Percentiles rank a stretch among this genome's conserved stretches.
These are phyloP conservation scores for Jordanella pulchra DNA, from an alignment of 2,797 vertebrate species.

Conservation along the genomic window DNA sequence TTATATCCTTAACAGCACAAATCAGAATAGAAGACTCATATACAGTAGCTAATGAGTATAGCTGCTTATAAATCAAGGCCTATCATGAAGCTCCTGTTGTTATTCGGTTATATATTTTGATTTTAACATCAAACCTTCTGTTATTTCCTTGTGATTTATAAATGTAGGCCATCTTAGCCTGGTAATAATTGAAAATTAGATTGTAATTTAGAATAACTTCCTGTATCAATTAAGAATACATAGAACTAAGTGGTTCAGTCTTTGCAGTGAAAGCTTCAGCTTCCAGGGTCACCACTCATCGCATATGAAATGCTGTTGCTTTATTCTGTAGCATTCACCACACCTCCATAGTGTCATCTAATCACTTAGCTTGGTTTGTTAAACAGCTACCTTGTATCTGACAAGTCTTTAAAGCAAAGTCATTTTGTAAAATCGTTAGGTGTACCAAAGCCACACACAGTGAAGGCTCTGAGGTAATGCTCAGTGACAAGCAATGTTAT, in stretches of 20 bases:
- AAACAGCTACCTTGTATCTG: slow-evolving; percentile 47
- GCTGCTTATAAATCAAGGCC: neutral
- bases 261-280: neutral
- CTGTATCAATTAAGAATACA: neutral
- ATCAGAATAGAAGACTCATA: neutral
- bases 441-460: slow-evolving; percentile 37
- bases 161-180: too few species aligned
- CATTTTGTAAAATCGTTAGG: slow-evolving; percentile 60
- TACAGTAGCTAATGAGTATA: neutral
- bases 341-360: slow-evolving; percentile 33
- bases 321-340: slow-evolving; percentile 25
- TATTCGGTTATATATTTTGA: neutral
- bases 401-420: slow-evolving; percentile 44
- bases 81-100: neutral
- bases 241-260: neutral
- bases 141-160: neutral
- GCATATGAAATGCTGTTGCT: slow-evolving; percentile 34
- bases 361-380: slow-evolving; percentile 39
- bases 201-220: neutral
- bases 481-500: slow-evolving; percentile 34
- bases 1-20: neutral
- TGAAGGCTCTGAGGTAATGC: slow-evolving; percentile 46
- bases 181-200: too few species aligned
- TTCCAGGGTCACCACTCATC: slow-evolving; percentile 44
- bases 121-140: too few species aligned